Conservation (phyloP, 35 echinoderm and acorn worm species). For the Amphiura filiformis region DNA sequence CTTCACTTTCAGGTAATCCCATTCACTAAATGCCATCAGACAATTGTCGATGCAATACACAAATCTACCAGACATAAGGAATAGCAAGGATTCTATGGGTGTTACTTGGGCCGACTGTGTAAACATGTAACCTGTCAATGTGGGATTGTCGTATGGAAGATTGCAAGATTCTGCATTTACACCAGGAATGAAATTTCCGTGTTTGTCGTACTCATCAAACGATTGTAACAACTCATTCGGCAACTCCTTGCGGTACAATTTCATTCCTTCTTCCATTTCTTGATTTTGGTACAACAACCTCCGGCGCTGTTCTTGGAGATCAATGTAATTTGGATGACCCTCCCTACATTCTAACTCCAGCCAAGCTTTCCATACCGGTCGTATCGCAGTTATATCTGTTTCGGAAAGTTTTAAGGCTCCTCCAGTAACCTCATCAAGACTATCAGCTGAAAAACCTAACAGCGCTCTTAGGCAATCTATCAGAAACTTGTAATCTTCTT, state of each 20-base stretch:
- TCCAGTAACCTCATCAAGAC: background rate
- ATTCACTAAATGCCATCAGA: background rate
- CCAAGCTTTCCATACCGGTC: conserved; percentile 44
- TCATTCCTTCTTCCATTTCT: background rate
- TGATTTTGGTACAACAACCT: background rate
- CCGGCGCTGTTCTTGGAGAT: conserved; percentile 3
- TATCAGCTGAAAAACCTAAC: background rate
- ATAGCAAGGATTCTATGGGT: background rate
- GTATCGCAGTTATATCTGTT: background rate
- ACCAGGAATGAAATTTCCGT: background rate
- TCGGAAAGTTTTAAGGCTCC: background rate
- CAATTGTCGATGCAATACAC: background rate
- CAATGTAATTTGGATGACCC: background rate
- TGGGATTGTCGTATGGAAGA: conserved; percentile 36
- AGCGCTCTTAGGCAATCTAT: background rate
- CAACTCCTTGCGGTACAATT: background rate
- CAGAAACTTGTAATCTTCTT: conserved; percentile 50
- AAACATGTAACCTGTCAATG: background rate
- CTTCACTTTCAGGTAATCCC: conserved; percentile 30
- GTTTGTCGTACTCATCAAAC: no score
- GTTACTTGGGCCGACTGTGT: background rate
- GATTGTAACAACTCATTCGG: background rate
- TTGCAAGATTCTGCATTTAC: background rate
- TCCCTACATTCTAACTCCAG: background rate
- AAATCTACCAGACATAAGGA: background rate